Base-by-base conservation (phyloP, 2,797 vertebrate species). In the Periophthalmus magnuspinnatus region DNA sequence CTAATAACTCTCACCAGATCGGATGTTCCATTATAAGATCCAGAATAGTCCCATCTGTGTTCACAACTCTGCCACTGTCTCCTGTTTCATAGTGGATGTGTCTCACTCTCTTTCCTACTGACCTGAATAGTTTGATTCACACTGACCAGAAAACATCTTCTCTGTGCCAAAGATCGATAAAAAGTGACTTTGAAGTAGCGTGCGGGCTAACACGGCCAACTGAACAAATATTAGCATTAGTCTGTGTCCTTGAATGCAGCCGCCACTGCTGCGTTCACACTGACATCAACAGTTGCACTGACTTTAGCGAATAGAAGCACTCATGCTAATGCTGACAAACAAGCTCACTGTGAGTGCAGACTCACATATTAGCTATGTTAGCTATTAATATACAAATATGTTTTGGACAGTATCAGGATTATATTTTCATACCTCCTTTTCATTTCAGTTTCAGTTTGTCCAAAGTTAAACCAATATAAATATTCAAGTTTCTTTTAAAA, bases 181-280 rank as follows among this genome's bases (percentile, higher is more conserved):
- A 75, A 74, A 75, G 80, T 83, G 84, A 88, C 89, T 86, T 85
- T 90, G 90, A 71, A 80, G 80, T 65, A 65, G 52, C 68, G 75
- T 62, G 73, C 61, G 75, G 85, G 59, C 80, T 24, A 16, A 24
- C 50, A 21, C 10, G 50, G 73, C 69, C 85, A 87, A 88, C 86
- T 89, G 86, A 83, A 86, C 86, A 86, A 90, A 92, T 91, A 93
- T 92, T 89, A 90, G 85, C 87, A 86, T 67, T 79, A 80, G 81
- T 69, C 83, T 38, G 70, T 74, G 85, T 84, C 87, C 89, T 89
- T 89, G 88, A 81, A 80, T 70, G 79, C 61, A 52, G 73, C 59
- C 68, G 74, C 48, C 69, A 78, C 70, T 81, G 75, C 70, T 71
- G 69, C 62, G 67, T 82, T 88, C 87, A 84, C 85, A 87, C 84